phyloP scores from a whole-genome alignment of 2,797 vertebrate genomes.

The Molossus molossus region DNA sequence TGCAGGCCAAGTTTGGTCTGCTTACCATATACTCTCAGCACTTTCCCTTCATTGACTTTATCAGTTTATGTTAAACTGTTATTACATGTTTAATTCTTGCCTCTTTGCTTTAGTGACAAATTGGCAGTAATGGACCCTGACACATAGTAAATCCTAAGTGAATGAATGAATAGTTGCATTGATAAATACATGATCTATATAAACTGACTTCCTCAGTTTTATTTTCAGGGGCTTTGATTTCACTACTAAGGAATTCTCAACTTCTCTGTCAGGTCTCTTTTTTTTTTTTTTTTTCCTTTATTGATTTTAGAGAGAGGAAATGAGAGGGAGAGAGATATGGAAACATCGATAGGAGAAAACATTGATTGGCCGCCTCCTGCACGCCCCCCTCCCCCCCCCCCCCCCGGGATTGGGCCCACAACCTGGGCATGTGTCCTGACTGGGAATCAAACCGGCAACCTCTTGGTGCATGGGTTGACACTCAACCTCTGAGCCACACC shows the following conservation, averaged over 20 bases:
- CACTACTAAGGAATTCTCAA: background rate
- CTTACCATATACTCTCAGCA: background rate
- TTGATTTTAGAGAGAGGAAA: too few species aligned
- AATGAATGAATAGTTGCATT: background rate
- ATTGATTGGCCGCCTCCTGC: too few species aligned
- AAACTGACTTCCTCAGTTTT: background rate
- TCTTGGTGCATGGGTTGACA: too few species aligned
- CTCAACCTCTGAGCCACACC: too few species aligned
- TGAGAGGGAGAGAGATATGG: too few species aligned
- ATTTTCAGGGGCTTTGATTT: background rate
- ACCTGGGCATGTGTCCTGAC: too few species aligned
- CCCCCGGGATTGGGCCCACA: too few species aligned
- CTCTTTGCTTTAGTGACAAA: background rate
- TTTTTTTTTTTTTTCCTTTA: too few species aligned
- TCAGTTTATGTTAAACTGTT: background rate
- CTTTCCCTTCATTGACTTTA: conserved; percentile 14
- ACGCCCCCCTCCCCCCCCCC: too few species aligned
- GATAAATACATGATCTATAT: background rate
- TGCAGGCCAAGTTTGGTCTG: background rate
- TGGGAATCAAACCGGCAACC: too few species aligned
- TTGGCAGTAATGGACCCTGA: background rate
- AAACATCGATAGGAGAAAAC: too few species aligned
- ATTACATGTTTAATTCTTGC: background rate
- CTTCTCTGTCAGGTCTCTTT: background rate
- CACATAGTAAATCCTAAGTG: background rate